Evolutionary conservation across 2,113 vertebrate genomes (phyloP).

Genomic region (Corydoras sp.): DNA sequence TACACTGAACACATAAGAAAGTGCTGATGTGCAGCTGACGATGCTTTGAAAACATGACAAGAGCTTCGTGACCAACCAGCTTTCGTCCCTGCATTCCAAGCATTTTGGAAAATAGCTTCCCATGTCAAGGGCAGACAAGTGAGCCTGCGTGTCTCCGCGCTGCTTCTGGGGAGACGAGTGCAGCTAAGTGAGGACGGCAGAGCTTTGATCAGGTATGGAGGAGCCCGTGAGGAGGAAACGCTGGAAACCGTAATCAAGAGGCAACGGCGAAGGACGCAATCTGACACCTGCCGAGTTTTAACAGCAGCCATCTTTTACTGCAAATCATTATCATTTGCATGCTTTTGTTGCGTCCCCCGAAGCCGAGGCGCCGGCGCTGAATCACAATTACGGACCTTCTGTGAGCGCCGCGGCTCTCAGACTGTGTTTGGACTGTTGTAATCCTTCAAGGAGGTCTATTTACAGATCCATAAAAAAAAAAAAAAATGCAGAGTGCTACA

Average conservation of each 20-base stretch:
- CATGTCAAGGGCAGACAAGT: not conserved
- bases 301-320: constrained; percentile 7
- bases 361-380: constrained; percentile 5
- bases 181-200: constrained; percentile 26
- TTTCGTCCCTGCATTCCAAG: not conserved
- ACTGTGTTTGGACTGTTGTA: constrained; percentile 27
- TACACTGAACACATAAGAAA: too few species aligned
- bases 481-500: constrained; percentile 18
- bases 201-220: not conserved
- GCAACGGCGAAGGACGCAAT: constrained; percentile 14
- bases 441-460: constrained; percentile 42
- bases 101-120: not conserved
- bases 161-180: constrained; percentile 1
- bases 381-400: constrained; percentile 8
- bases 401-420: not conserved
- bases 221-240: constrained; percentile 20
- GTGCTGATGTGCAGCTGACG: too few species aligned
- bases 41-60: too few species aligned
- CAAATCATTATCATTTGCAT: constrained; percentile 25
- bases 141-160: not conserved
- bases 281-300: constrained; percentile 36
- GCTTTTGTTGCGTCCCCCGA: constrained; percentile 6
- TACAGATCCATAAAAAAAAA: constrained; percentile 36
- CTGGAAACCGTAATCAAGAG: constrained; percentile 40
- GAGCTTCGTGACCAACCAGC: too few species aligned